Conservation (phyloP, 1,140 invertebrate genomes). For the Neomicropteryx cornuta region DNA sequence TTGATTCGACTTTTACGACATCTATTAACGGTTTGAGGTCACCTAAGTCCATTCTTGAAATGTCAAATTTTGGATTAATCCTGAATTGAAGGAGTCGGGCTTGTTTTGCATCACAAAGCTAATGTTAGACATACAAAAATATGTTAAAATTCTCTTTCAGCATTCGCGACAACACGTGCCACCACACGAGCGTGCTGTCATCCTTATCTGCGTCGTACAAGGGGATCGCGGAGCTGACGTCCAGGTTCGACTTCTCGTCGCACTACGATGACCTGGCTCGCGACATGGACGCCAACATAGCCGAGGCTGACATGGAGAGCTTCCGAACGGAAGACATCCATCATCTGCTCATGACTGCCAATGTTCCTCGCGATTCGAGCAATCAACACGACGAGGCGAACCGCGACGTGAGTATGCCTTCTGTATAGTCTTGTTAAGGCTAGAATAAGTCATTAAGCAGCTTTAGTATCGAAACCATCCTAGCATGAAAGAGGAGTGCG, state of each 20-base stretch:
- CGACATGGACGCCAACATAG: constrained; percentile 84
- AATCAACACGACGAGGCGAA: constrained; percentile 28
- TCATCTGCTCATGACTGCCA: constrained; percentile 58
- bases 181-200: constrained; percentile 69
- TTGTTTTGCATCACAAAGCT: neutral
- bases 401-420: constrained; percentile 32
- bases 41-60: no score
- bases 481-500: no score
- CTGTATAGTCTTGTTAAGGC: no score
- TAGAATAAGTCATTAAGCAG: no score
- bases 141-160: constrained; percentile 31
- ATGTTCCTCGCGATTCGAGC: constrained; percentile 50
- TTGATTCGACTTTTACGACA: no score
- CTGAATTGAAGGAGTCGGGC: no score
- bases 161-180: constrained; percentile 65
- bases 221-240: constrained; percentile 54
- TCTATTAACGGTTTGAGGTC: no score
- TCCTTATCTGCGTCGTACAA: constrained; percentile 71
- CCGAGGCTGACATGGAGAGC: constrained; percentile 90
- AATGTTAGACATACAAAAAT: neutral
- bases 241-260: constrained; percentile 36
- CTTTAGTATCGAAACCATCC: no score
- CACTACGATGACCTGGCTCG: constrained; percentile 78
- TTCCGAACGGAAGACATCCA: constrained; percentile 86
- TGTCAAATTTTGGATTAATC: no score